A percentile compares a stretch with the other conserved stretches of the same genome.
These are phyloP conservation scores for Listrodromus nycthemerus DNA, from an alignment of 2,888 invertebrate species.

Conservation along the genomic window DNA sequence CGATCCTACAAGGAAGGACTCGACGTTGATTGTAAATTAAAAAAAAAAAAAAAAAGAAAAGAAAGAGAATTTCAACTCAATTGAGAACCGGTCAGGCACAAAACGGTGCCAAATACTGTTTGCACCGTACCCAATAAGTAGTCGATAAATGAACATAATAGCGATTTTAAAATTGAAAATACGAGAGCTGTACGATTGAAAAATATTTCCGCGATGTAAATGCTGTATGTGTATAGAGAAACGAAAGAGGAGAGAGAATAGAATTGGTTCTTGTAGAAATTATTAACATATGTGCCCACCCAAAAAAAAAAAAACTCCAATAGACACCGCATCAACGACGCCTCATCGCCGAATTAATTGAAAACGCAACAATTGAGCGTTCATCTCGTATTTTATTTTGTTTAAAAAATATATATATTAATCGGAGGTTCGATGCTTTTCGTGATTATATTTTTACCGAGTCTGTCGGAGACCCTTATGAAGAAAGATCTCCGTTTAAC, in stretches of 20 bases:
- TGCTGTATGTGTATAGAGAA: conserved; percentile 68
- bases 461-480: conserved; percentile 5
- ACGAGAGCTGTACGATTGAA: conserved; percentile 42
- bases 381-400: conserved; percentile 46
- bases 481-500: neutral
- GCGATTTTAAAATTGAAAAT: conserved; percentile 38
- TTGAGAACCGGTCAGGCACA: conserved; percentile 28
- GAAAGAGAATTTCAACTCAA: conserved; percentile 3
- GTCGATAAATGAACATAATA: conserved; percentile 38
- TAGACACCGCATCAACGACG: neutral
- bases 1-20: conserved; percentile 12
- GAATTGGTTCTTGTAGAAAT: conserved; percentile 68
- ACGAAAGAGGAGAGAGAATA: conserved; percentile 56
- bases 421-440: conserved; percentile 14
- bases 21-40: neutral
- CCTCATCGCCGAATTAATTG: conserved; percentile 24
- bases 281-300: conserved; percentile 29
- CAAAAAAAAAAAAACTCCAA: neutral
- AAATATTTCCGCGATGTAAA: conserved; percentile 64
- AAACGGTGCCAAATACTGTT: conserved; percentile 62
- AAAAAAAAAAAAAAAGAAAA: conserved; percentile 19
- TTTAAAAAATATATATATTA: conserved; percentile 22
- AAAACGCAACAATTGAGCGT: conserved; percentile 33
- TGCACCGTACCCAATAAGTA: conserved; percentile 58
- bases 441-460: conserved; percentile 7